Evolutionary conservation across 2,888 invertebrate species (phyloP).

Genomic region (Idaea aversata): DNA sequence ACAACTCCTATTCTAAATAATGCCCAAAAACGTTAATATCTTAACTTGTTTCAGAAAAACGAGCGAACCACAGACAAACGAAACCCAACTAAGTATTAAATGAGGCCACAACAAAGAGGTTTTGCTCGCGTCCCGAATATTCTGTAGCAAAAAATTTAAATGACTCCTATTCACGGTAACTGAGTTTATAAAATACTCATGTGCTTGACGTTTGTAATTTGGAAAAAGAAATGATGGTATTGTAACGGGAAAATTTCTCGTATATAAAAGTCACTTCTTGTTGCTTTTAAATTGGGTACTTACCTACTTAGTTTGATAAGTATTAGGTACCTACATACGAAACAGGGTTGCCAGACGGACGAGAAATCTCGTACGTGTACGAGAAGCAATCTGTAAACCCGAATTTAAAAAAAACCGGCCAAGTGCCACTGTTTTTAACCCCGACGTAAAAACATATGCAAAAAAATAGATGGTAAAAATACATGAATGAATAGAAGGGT

Average conservation of each 20-base stretch:
- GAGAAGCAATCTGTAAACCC: too few relatives aligned
- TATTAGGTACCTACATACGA: neutral
- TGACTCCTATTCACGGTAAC: neutral
- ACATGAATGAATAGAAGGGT: too few relatives aligned
- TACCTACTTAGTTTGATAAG: neutral
- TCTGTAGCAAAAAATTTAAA: neutral
- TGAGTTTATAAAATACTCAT: neutral
- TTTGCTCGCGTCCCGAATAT: neutral
- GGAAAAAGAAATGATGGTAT: neutral
- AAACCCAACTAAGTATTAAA: neutral
- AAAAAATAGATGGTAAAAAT: too few relatives aligned
- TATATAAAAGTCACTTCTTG: neutral
- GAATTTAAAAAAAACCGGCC: too few relatives aligned
- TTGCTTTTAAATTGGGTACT: neutral
- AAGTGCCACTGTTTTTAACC: too few relatives aligned
- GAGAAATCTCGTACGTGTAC: too few relatives aligned
- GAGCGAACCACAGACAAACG: neutral
- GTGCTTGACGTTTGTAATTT: conserved; percentile 1
- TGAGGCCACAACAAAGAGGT: conserved; percentile 1
- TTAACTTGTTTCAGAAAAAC: neutral
- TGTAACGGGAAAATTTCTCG: neutral
- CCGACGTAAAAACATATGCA: too few relatives aligned
- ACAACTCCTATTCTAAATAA: neutral
- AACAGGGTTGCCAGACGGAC: too few relatives aligned
- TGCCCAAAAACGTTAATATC: neutral